Base-by-base conservation (phyloP, 2,888 invertebrate genomes). In the Meghimatium bilineatum region DNA sequence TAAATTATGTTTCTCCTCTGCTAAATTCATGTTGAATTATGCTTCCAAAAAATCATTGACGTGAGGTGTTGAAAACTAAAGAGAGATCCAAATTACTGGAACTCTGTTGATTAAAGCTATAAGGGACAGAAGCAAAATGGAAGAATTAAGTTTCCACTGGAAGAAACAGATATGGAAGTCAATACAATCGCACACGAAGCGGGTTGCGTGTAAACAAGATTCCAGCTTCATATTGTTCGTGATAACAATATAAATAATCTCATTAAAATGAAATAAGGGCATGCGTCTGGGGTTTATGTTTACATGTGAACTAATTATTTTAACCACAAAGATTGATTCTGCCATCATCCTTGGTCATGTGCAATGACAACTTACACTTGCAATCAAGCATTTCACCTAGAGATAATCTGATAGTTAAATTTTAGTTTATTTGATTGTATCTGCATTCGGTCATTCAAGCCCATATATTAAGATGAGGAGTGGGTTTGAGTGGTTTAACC, bases 131-230 rank as follows among this genome's bases (percentile, higher is more conserved):
- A 23, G 12, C 5, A 1, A 0, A 5, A 63, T 26, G 8, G 8
- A 8, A 63, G 26, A 38, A 38, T 0, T 5, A 5, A n/a, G 8
- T 36, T 36, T 38, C 2, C 23, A 6, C 6, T 26, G 36, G 26
- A 38, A 38, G 36, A 71, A 71, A 1, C 71, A 38, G 38, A 71
- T 36, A 38, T 36, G 36, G 36, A 38, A 12, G 71, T 71, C 71
- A 71, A 38, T 8, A 38, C 29, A 66, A 29, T 2, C 1, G 32
- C 66, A 66, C 29, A 66, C 14, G 2, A 76, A 76, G 76, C 60
- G 76, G 76, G 60, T 36, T 5, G 34, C 34, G 60, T 76, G 76
- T 34, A 76, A 76, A 76, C 72, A 72, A 72, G n/a, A 32, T 38
- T 29, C 75, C 29, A 23, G 26, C n/a, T 26, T 38, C 36, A 20